A percentile compares a stretch with the other conserved stretches of the same genome.
Evolutionary conservation across 2,797 vertebrate species (phyloP).

Genomic region (Chaunax sp.): DNA sequence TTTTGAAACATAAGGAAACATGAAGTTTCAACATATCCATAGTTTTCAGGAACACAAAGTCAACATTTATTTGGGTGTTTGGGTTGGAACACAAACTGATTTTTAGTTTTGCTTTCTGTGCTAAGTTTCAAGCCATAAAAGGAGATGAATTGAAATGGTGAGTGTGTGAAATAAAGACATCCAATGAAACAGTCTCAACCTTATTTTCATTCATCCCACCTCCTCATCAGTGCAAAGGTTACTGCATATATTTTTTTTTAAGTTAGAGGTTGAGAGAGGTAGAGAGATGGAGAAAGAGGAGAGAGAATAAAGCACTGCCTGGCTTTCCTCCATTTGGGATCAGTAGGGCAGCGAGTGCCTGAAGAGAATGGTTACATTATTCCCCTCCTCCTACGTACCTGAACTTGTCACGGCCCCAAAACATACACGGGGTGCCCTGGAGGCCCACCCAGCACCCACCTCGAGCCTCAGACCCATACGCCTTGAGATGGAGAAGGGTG

Average conservation of each 20-base stretch:
- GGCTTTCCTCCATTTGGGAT: conserved; percentile 50
- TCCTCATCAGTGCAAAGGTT: conserved; percentile 32
- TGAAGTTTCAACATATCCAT: too few relatives aligned
- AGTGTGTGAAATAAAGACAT: conserved; percentile 3
- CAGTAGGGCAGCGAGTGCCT: conserved; percentile 51
- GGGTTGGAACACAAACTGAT: too few relatives aligned
- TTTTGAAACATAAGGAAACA: too few relatives aligned
- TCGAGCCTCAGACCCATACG: not conserved
- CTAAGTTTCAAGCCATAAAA: not conserved
- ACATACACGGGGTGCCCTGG: not conserved
- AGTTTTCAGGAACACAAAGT: too few relatives aligned
- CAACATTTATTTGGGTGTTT: too few relatives aligned
- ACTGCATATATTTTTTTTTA: too few relatives aligned
- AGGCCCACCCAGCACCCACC: conserved; percentile 11
- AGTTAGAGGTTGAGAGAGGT: conserved; percentile 17
- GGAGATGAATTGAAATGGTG: conserved; percentile 20
- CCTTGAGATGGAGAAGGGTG: conserved; percentile 11
- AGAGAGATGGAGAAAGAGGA: conserved; percentile 3
- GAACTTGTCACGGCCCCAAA: conserved; percentile 44
- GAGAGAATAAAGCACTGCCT: conserved; percentile 24
- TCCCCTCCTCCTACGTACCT: conserved; percentile 46
- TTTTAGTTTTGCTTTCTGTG: not conserved
- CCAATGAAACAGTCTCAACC: conserved; percentile 9
- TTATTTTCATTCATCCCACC: conserved; percentile 47
- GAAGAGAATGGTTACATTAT: conserved; percentile 42